Evolutionary conservation across 2,797 vertebrate genomes (phyloP), one percentile per base, ranked within the genome.

Genomic region (Hephaestus fuliginosus): DNA sequence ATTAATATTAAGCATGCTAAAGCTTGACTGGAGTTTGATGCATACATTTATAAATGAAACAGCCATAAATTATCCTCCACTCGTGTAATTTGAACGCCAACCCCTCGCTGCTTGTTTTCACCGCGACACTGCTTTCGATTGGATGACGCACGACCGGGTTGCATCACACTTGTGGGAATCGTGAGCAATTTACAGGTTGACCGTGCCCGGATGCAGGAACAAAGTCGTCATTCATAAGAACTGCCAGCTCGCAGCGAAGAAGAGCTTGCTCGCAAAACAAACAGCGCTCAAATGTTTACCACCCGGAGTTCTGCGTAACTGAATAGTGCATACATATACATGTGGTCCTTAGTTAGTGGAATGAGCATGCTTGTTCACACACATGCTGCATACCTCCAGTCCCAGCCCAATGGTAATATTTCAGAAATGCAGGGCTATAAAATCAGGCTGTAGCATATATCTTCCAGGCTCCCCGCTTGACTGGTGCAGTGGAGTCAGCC

Each of bases 371-470:
- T 88, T 78, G 81, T 81, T 86, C 78, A 66, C 81, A 86, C 88
- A 87, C 88, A 85, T 84, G 88, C 90, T 89, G 88, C 90, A 93
- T 91, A 90, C 86, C 89, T 90, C 85, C 81, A 86, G 84, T 94
- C 91, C 86, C 89, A 81, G 88, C 87, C 88, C 79, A n/a, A 60
- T 82, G 89, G 82, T 76, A 74, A 92, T 91, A 93, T 93, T 89
- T 93, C 91, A 94, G 87, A 92, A 92, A 93, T 92, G 90, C 70
- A 44, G 81, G 76, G 80, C 83, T 87, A 90, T 93, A 93, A 93
- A 89, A 89, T 88, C 87, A 81, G 76, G 87, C 82, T 74, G 87
- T 78, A 86, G 86, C 84, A 77, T 89, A 82, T 92, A 88, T 92
- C 87, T 91, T 88, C 82, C 81, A 84, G 84, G 82, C 83, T 74